phyloP scores from a whole-genome alignment of 2,113 vertebrate species.

The Corvus moneduloides region DNA sequence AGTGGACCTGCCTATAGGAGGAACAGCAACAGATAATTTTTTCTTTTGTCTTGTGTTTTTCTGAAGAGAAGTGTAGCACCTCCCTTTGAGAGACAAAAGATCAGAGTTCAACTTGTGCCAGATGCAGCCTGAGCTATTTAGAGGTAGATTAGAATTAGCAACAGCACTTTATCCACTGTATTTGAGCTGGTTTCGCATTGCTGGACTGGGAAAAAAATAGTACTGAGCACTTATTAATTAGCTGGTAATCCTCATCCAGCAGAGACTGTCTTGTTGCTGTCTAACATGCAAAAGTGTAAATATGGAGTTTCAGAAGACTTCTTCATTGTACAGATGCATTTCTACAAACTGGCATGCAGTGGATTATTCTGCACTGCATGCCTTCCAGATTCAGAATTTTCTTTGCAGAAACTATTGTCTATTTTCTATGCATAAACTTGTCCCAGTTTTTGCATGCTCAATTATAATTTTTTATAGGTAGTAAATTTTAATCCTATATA shows the following conservation, averaged over 20 bases:
- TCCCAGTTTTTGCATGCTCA: not conserved
- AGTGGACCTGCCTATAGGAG: not conserved
- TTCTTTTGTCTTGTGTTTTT: not conserved
- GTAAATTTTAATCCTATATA: not conserved
- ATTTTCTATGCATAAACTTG: conserved; percentile 3
- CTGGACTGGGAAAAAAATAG: not conserved
- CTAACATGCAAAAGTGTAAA: not conserved
- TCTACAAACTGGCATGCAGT: not conserved
- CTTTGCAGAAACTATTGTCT: not conserved
- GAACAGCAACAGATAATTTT: not conserved
- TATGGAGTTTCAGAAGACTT: not conserved
- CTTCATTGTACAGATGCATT: not conserved
- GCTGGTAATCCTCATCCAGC: not conserved
- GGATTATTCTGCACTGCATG: not conserved
- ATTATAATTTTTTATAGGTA: not conserved
- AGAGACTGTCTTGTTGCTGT: not conserved
- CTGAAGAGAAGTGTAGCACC: not conserved
- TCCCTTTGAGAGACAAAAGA: not conserved
- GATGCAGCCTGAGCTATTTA: not conserved
- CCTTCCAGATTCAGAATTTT: conserved; percentile 17
- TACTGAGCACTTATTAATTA: not conserved
- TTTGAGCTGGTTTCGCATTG: not conserved
- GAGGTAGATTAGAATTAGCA: not conserved
- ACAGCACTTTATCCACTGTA: not conserved
- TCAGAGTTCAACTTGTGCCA: not conserved